Base-by-base conservation (phyloP, 2,113 vertebrate genomes). In the Colossoma macropomum region DNA sequence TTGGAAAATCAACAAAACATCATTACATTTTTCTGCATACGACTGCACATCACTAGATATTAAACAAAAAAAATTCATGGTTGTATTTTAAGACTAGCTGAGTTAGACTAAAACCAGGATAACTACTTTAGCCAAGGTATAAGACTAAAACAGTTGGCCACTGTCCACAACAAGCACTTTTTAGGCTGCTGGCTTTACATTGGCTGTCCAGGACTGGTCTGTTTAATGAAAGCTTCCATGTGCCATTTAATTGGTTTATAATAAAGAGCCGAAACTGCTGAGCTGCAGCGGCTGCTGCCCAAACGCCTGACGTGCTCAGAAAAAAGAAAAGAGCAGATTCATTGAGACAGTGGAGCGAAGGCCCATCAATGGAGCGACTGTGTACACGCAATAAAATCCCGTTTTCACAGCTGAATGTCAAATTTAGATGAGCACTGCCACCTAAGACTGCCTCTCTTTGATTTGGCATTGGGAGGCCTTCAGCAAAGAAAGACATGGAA, bases 331-430 rank as follows among this genome's bases (percentile, higher is more conserved):
- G 48, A n/a, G 8, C 2, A 70, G 10, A 2, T 25, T 25, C 19
- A 71, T 28, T 4, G 59, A 41, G 50, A 70, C 12, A 3, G 48
- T 45, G 21, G 28, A 74, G 48, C 65, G 27, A 56, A 32, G 66
- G 11, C 1, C 19, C 34, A 86, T 90, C 87, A 93, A 90, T 87
- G 81, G 77, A 89, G 50, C 0, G 79, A 89, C 87, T 92, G 91
- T 92, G 88, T 86, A 81, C 79, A 87, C 80, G 87, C 78, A 88
- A 88, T 91, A 92, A 91, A 93, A 92, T 60, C 68, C 72, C 79
- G 56, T 71, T 78, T 87, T 94, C 91, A 86, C 93, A 89, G 81
- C 32, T 45, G 65, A 84, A 85, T 89, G 94, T 89, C 80, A 94
- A 48, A 93, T 93, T 93, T 90, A 85, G 90, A 89, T 82, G 1